Evolutionary conservation across 2,888 invertebrate genomes (phyloP).

Genomic region (Caenorhabditis sp.): DNA sequence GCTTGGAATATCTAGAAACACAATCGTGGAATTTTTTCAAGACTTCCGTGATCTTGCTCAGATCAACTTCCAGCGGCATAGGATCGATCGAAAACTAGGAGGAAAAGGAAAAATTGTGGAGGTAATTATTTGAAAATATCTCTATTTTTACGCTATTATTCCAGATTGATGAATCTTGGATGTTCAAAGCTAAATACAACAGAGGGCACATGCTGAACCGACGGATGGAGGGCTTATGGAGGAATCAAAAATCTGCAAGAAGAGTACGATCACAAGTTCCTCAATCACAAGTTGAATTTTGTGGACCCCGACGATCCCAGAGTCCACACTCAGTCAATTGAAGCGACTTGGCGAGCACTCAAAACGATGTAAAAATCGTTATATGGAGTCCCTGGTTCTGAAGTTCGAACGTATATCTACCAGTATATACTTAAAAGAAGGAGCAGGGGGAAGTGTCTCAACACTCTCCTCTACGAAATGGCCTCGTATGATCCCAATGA

Average conservation of each 20-base stretch:
- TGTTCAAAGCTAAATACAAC: not conserved
- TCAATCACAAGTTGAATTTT: constrained; percentile 10
- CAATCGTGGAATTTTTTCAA: not conserved
- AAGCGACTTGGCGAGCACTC: constrained; percentile 14
- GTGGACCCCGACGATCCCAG: not conserved
- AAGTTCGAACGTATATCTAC: too few relatives aligned
- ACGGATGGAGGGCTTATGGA: constrained; percentile 12
- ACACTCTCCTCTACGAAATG: too few relatives aligned
- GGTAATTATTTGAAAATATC: not conserved
- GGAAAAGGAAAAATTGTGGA: not conserved
- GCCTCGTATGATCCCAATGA: too few relatives aligned
- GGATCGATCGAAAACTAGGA: not conserved
- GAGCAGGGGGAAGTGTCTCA: too few relatives aligned
- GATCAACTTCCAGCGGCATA: not conserved
- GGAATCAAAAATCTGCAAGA: constrained; percentile 6
- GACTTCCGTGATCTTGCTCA: not conserved
- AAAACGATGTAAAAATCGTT: not conserved
- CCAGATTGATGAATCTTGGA: not conserved
- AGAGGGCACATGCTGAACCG: not conserved
- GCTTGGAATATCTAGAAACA: not conserved
- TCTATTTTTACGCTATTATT: not conserved
- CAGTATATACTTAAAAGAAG: too few relatives aligned
- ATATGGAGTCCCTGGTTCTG: too few relatives aligned
- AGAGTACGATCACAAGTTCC: constrained; percentile 7
- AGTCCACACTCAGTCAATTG: constrained; percentile 16